Percentiles rank a stretch among this genome's conserved stretches.
Evolutionary conservation across 2,797 vertebrate species (phyloP).

Genomic region (Menidia menidia): DNA sequence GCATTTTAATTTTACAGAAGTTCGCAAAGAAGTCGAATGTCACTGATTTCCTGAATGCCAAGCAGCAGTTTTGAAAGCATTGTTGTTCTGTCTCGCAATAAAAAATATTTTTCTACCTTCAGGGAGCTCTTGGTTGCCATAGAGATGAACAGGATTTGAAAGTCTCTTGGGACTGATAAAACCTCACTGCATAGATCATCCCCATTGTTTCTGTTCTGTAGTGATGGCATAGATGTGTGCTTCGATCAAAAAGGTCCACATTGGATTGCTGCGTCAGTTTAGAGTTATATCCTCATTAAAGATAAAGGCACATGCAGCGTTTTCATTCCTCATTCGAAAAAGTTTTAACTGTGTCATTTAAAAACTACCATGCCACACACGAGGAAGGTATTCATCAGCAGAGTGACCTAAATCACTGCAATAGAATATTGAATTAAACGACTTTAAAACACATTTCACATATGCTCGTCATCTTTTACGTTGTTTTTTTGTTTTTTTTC

Average conservation of each 20-base stretch:
- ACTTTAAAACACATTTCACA: conserved; percentile 7
- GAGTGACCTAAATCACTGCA: conserved; percentile 15
- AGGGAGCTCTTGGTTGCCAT: conserved; percentile 10
- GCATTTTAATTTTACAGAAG: neutral
- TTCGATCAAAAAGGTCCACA: neutral
- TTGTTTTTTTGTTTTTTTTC: neutral
- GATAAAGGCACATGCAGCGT: neutral
- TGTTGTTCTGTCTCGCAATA: neutral
- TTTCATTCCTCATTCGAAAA: conserved; percentile 10
- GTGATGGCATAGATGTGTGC: neutral
- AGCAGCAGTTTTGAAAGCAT: neutral
- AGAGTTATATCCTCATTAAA: neutral
- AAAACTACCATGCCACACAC: conserved; percentile 4
- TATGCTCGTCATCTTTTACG: neutral
- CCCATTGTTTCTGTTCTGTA: neutral
- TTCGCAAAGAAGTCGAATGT: neutral
- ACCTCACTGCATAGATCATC: neutral
- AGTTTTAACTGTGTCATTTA: conserved; percentile 17
- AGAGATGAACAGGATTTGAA: conserved; percentile 41
- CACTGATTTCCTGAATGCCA: neutral
- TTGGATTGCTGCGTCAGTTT: neutral
- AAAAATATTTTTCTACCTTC: neutral
- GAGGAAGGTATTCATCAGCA: conserved; percentile 39
- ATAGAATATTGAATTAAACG: neutral
- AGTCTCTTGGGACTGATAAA: conserved; percentile 6